These are phyloP conservation scores for Homalodisca vitripennis DNA, from an alignment of 1,140 invertebrate genomes.

Conservation along the genomic window DNA sequence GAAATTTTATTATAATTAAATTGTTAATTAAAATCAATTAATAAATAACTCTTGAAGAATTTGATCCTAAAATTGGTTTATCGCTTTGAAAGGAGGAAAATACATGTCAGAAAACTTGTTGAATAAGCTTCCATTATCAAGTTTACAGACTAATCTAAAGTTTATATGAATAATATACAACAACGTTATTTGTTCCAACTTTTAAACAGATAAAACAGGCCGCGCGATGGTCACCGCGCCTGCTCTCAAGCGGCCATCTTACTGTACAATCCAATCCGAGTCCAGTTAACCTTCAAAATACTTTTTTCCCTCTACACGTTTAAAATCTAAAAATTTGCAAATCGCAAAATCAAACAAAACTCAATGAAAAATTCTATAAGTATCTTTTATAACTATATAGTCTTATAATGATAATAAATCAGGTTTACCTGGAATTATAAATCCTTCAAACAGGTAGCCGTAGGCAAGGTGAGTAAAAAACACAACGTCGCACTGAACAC, in stretches of 20 bases:
- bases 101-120: no score
- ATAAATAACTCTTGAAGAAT: no score
- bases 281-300: slow-evolving; percentile 27
- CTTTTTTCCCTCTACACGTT: slow-evolving; percentile 2
- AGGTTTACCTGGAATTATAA: slow-evolving; percentile 31
- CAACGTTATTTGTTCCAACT: no score
- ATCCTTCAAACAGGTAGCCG: slow-evolving; percentile 34
- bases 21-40: no score
- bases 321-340: neutral
- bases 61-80: no score
- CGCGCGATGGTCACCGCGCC: neutral
- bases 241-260: slow-evolving; percentile 27
- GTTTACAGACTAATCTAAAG: no score
- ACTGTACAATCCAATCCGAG: slow-evolving; percentile 14
- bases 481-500: slow-evolving; percentile 33
- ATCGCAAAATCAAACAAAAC: neutral
- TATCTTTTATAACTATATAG: neutral
- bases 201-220: neutral
- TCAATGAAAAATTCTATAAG: neutral
- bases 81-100: no score
- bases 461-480: slow-evolving; percentile 31
- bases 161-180: no score
- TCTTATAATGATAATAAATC: neutral
- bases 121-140: no score
- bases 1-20: no score